These are phyloP conservation scores for Carassius carassius DNA, from an alignment of 2,113 vertebrate genomes.

Conservation along the genomic window DNA sequence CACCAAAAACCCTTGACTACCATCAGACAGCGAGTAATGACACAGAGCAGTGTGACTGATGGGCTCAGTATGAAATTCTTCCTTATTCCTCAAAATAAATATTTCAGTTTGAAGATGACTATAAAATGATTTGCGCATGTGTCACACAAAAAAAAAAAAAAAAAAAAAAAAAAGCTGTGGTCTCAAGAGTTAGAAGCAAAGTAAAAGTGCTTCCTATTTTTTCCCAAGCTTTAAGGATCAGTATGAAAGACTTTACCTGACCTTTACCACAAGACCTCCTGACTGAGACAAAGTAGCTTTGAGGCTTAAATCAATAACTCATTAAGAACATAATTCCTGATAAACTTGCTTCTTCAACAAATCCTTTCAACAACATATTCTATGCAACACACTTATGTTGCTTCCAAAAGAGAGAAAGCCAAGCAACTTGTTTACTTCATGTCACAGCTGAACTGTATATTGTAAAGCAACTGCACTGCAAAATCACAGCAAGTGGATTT, in stretches of 20 bases:
- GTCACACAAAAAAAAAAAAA: too few species aligned
- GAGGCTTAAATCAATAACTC: slow-evolving; percentile 5
- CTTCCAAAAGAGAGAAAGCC: too few species aligned
- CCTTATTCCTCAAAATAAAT: background rate
- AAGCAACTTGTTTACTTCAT: too few species aligned
- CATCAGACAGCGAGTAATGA: background rate
- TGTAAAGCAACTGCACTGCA: slow-evolving; percentile 3
- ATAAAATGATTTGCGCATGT: background rate
- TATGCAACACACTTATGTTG: background rate
- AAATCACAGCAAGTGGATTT: background rate
- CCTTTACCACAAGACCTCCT: background rate
- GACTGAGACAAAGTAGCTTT: background rate
- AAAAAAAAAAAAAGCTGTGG: too few species aligned
- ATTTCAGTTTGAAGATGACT: background rate
- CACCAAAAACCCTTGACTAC: background rate
- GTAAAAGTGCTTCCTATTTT: too few species aligned
- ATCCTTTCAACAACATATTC: background rate
- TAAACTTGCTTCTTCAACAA: background rate
- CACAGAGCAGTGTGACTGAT: background rate
- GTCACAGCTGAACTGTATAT: background rate
- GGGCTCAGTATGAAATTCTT: background rate
- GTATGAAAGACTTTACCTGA: background rate
- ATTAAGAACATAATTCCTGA: background rate
- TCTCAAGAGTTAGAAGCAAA: too few species aligned
- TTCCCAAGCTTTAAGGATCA: too few species aligned